These are phyloP conservation scores for Congeria kusceri DNA, from an alignment of 2,888 invertebrate species.

Conservation along the genomic window DNA sequence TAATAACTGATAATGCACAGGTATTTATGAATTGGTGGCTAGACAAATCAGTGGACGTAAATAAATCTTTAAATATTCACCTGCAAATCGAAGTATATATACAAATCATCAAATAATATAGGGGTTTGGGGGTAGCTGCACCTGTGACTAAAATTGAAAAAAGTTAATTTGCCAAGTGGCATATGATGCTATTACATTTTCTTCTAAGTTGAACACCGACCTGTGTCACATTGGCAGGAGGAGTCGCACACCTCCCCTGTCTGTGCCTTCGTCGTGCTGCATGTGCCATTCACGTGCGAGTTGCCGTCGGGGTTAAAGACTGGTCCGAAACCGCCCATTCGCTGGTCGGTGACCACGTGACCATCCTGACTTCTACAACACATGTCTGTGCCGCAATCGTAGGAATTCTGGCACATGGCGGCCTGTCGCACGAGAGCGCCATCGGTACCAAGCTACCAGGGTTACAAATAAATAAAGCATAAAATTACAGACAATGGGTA, in stretches of 20 bases:
- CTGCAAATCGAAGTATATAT: too few species aligned
- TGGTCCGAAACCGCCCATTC: conserved; percentile 49
- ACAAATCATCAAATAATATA: too few species aligned
- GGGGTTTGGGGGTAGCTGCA: too few species aligned
- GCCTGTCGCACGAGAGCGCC: not conserved
- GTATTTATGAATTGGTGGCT: not conserved
- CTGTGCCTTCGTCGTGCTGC: conserved; percentile 41
- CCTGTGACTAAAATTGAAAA: too few species aligned
- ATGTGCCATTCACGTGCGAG: conserved; percentile 37
- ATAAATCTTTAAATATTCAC: too few species aligned
- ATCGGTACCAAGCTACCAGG: not conserved
- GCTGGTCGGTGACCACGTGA: conserved; percentile 37
- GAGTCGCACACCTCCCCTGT: conserved; percentile 59
- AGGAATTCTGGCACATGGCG: conserved; percentile 18
- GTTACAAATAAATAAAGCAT: too few species aligned
- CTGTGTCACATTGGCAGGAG: conserved; percentile 48
- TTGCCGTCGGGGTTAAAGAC: conserved; percentile 5
- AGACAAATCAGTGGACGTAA: too few species aligned
- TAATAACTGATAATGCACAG: too few species aligned
- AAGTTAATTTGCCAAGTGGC: too few species aligned
- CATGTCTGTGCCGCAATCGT: conserved; percentile 44
- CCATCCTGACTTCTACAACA: conserved; percentile 50
- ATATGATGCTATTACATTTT: not conserved
- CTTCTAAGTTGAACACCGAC: conserved; percentile 16
- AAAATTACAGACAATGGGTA: too few species aligned